Conservation (phyloP, 2,888 invertebrate species). For the Sarcophaga subvicina region DNA sequence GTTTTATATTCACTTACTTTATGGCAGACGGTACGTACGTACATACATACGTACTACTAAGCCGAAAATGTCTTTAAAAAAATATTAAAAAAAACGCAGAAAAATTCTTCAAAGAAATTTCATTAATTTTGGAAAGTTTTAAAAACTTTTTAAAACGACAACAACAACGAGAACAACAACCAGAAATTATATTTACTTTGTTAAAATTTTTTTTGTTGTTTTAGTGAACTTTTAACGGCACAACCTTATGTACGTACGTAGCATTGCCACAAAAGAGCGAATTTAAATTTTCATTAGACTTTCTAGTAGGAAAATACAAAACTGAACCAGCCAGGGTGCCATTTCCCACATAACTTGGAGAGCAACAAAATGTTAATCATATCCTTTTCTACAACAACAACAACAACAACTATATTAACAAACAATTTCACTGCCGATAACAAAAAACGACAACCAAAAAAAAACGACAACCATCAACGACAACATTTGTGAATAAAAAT, state of each 20-base stretch:
- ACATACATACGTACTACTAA: no score
- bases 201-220: neutral
- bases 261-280: neutral
- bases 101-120: conserved; percentile 9
- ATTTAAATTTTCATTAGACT: conserved; percentile 36
- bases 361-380: conserved; percentile 35
- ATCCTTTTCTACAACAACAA: conserved; percentile 20
- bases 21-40: neutral
- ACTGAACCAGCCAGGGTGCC: no score
- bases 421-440: conserved; percentile 28
- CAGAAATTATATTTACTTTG: conserved; percentile 10
- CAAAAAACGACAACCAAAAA: conserved; percentile 11
- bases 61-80: conserved; percentile 1
- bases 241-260: no score
- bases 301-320: neutral
- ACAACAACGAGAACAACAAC: neutral
- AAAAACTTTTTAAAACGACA: neutral
- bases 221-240: no score
- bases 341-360: neutral
- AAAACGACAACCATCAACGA: conserved; percentile 27
- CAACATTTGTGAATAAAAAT: conserved; percentile 35
- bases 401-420: conserved; percentile 3
- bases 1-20: neutral
- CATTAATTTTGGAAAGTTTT: neutral
- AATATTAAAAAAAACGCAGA: neutral